These are phyloP conservation scores for Clarias macrocephalus DNA, from an alignment of 2,113 vertebrate genomes.

Conservation along the genomic window DNA sequence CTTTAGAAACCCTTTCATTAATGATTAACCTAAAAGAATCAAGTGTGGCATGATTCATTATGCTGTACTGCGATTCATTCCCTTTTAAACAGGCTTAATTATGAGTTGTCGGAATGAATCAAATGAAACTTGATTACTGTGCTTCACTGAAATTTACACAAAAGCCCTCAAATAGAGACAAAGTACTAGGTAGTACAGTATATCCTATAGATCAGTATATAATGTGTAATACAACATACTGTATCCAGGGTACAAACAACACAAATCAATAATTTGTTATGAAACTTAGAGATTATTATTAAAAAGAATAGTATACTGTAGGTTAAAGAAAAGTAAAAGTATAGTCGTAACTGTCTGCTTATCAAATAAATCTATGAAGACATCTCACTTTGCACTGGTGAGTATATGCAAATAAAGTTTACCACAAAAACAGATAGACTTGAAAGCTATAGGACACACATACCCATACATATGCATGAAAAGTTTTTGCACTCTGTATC, in stretches of 20 bases:
- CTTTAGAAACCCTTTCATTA: neutral
- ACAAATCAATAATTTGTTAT: neutral
- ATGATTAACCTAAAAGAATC: constrained; percentile 12
- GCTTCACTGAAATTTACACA: neutral
- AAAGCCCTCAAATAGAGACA: neutral
- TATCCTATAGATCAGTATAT: neutral
- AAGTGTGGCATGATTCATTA: neutral
- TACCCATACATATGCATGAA: no score
- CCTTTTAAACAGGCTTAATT: constrained; percentile 12
- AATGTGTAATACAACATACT: no score
- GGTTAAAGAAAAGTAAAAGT: neutral
- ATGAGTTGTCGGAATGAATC: neutral
- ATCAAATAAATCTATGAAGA: neutral
- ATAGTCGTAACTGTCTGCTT: neutral
- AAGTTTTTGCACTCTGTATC: no score
- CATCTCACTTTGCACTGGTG: neutral
- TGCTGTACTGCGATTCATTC: neutral
- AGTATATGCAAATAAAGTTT: neutral
- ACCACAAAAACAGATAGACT: neutral
- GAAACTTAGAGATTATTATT: neutral
- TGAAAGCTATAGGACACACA: no score
- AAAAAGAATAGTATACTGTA: neutral
- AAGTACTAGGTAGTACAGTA: neutral
- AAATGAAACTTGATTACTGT: neutral
- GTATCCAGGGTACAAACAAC: neutral